Evolutionary conservation across 1,140 invertebrate genomes (phyloP), one percentile per base, ranked within the genome.

Genomic region (Apolygus lucorum): DNA sequence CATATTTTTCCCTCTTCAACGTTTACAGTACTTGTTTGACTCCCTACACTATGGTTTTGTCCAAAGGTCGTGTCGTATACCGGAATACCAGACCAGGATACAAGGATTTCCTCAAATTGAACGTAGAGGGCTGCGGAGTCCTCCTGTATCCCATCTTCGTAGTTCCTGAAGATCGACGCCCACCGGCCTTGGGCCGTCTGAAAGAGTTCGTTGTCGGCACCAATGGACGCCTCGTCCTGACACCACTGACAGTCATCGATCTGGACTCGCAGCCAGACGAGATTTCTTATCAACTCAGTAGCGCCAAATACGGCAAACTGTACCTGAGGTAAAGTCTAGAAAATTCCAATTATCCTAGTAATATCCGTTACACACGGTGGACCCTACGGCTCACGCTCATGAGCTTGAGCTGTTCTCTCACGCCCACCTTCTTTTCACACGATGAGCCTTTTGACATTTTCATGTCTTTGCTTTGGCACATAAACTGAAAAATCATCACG

Each of bases 251-350:
- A 4, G 54, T 59, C 22, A 21, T 59, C 22, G 54, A 59, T 21
- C 54, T 21, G 4, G 54, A 59, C 54, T 59, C 54, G 2, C 54
- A 59, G 8, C 8, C 11, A 4, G 54, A 59, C 22, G 54, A 59
- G 2, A 22, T 59, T 11, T 14, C 54, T 11, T 59, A 59, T 21
- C 54, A 24, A 22, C 22, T 59, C 54, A 59, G 4, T 4, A 4
- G 8, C 11, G 54, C 54, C 54, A 59, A 8, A 4, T 59, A 59
- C 54, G 54, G 54, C 22, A 13, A 59, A 13, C 2, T 59, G 8
- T 59, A 14, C 22, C 22, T 59, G 11, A 59, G 54, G 54, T 59
- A 59, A 59, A n/a, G n/a, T n/a, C n/a, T n/a, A n/a, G n/a, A n/a
- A n/a, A n/a, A n/a, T n/a, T n/a, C n/a, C n/a, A n/a, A n/a, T n/a